Base-by-base conservation (phyloP, 2,888 invertebrate species). In the Carpatolechia fugitivella region DNA sequence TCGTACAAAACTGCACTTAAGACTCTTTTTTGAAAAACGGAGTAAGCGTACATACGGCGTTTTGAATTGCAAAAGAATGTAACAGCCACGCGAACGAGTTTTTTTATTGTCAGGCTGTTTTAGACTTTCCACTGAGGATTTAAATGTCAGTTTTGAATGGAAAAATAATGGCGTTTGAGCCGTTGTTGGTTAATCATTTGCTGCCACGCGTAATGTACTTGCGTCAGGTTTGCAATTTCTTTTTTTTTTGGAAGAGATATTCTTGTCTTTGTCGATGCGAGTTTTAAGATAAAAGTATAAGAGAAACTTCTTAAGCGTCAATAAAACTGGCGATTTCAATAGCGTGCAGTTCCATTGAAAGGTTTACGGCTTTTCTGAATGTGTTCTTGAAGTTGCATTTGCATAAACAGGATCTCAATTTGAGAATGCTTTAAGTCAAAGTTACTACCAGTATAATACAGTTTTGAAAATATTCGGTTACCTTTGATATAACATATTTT, bases 151-250 rank as follows among this genome's bases (percentile, higher is more conserved):
- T 55, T 55, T 58, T 31, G 56, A 30, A 10, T 54, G 38, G 24
- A 35, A 40, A 35, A 54, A 30, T 53, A 46, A 50, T 56, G 55
- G 58, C 38, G 14, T 46, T 52, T 60, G 56, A 53, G 62, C 51
- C 57, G 57, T 61, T 59, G 40, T 58, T 48, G 4, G 31, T n/a
- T 20, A 3, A 3, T 10, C 24, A 20, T 16, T 29, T 29, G n/a
- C 29, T 44, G 67, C 63, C 68, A 68, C 68, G 69, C 69, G 68
- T 68, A 68, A 66, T 61, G 65, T 70, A 70, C 68, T 66, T 54
- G 53, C 60, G 57, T 68, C 69, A 62, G 65, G 68, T 68, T 64
- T 64, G 46, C 56, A 56, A 57, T 57, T 57, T 62, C 55, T 62
- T 61, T 54, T 56, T 56, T 55, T 51, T 35, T 38, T 48, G 46